Conservation (phyloP, 2,113 vertebrate species). For the Alligator mississippiensis region DNA sequence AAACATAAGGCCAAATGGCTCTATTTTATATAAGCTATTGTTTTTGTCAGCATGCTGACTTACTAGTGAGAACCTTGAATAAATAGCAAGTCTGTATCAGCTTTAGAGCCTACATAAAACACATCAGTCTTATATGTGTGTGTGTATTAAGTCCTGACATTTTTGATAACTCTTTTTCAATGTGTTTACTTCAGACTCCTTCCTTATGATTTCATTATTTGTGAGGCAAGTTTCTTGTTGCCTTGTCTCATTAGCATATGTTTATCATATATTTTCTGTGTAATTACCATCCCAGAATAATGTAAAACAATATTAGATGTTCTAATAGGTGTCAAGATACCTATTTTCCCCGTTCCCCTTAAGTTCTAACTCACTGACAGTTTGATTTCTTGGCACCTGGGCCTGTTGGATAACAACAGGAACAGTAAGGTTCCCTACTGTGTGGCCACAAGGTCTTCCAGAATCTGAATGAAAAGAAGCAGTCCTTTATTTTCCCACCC, state of each 20-base stretch:
- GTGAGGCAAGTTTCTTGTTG: constrained; percentile 50
- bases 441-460: neutral
- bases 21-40: neutral
- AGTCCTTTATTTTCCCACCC: accelerated
- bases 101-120: constrained; percentile 7
- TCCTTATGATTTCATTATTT: constrained; percentile 34
- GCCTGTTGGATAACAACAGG: constrained; percentile 38
- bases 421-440: constrained; percentile 18
- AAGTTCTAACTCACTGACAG: neutral
- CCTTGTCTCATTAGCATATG: constrained; percentile 64
- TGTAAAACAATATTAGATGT: constrained; percentile 41
- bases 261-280: constrained; percentile 67
- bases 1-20: neutral
- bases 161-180: constrained; percentile 10
- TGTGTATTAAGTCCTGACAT: constrained; percentile 46
- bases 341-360: constrained; percentile 10
- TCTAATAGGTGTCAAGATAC: constrained; percentile 59
- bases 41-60: neutral
- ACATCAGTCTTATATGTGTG: constrained; percentile 51
- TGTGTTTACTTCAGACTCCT: constrained; percentile 32
- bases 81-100: neutral
- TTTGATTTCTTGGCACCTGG: constrained; percentile 55
- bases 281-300: constrained; percentile 70
- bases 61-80: neutral
- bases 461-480: neutral